Conservation (phyloP, 2,888 invertebrate species). For the Syrphus vitripennis region DNA sequence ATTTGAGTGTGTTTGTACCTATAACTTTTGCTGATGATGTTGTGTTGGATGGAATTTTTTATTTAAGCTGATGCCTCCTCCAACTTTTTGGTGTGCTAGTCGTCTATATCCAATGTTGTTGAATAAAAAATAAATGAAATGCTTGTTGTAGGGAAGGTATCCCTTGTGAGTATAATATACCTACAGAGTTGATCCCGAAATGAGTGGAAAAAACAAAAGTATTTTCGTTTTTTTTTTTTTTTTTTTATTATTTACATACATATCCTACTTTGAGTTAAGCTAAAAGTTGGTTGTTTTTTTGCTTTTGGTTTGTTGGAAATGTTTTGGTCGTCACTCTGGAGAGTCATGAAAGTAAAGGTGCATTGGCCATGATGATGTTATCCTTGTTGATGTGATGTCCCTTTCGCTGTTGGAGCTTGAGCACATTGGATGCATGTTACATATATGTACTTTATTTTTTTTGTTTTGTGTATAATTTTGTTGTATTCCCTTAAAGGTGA, state of each 20-base stretch:
- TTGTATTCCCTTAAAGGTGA: conserved; percentile 18
- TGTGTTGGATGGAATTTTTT: conserved; percentile 2
- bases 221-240: neutral
- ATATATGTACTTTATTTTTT: neutral
- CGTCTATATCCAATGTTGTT: neutral
- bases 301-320: neutral
- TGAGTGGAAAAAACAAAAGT: conserved; percentile 35
- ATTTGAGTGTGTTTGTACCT: neutral
- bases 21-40: neutral
- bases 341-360: conserved; percentile 54
- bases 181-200: conserved; percentile 46
- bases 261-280: conserved; percentile 1
- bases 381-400: conserved; percentile 59
- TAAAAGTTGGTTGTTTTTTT: neutral
- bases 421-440: conserved; percentile 1
- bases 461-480: neutral
- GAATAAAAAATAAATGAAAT: conserved; percentile 20
- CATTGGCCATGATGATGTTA: conserved; percentile 61
- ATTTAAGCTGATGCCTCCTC: neutral
- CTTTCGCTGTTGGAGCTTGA: conserved; percentile 21
- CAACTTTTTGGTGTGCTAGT: neutral
- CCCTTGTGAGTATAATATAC: conserved; percentile 34
- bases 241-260: neutral
- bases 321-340: conserved; percentile 29
- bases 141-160: neutral